Base-by-base conservation (phyloP, 2,797 vertebrate genomes). In the Iguana delicatissima region DNA sequence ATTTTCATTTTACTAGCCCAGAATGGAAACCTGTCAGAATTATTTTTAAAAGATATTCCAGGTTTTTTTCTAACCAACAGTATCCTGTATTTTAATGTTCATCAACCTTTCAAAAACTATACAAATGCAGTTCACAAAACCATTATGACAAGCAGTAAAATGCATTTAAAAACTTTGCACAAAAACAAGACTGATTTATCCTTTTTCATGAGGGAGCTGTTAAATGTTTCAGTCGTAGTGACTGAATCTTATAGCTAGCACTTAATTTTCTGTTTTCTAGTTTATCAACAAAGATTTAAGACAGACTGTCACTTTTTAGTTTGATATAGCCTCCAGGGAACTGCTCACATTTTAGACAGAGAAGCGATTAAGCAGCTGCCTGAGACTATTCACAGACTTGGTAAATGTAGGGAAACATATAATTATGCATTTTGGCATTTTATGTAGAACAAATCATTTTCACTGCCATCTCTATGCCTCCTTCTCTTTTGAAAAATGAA, bases 401-500 rank as follows among this genome's bases (percentile, higher is more conserved):
- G 72, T 77, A 90, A 77, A n/a, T 67, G 24, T 87, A 87, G 87
- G 26, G 46, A 55, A 90, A 42, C 72, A 83, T 76, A 64, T 83
- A 87, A 69, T 86, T 90, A 77, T 57, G 22, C 1, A 14, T n/a
- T 42, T 83, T 67, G 32, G 10, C n/a, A 69, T 82, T 90, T 86
- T 90, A 82, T 74, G 38, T 90, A 82, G 82, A 77, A 62, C 69
- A 90, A 90, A 87, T 87, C 57, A 82, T 64, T 87, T 87, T 82
- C 29, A 38, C 55, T 55, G 55, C n/a, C 69, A 87, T 55, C 24
- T 67, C 69, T 83, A 67, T 87, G 9, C 22, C 32, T 32, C 80
- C 72, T 18, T 62, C 24, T 72, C 38, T 50, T 86, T 59, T 46
- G 35, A 85, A 90, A 80, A 67, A 90, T 4, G 35, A 89, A 50